Base-by-base conservation (phyloP, 2,797 vertebrate species). In the Oryzias sinensis region DNA sequence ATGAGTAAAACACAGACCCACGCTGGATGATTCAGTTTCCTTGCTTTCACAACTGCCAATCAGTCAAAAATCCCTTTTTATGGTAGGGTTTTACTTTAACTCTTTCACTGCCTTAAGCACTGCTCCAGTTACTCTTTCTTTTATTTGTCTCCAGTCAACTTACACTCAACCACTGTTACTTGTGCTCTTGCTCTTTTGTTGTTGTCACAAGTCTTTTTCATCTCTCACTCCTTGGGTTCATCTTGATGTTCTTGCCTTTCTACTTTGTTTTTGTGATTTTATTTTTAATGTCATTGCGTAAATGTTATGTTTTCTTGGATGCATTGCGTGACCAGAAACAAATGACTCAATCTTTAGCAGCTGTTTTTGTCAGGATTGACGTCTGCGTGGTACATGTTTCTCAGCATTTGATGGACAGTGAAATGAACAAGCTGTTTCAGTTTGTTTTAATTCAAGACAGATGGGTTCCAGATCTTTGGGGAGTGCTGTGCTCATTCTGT, bases 331-430 rank as follows among this genome's bases (percentile, higher is more conserved):
- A 81, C 62, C 58, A 49, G 37, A 53, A 41, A 41, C 0, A 0
- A 67, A 37, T 77, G 68, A 48, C 27, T 17, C 52, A 64, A 83
- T 68, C 20, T 33, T 40, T 47, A 4, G 6, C 20, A 49, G 68
- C 62, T 77, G 62, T 66, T 73, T 37, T 66, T 60, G 18, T 43
- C 59, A 48, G 52, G 29, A 47, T 14, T 9, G 47, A n/a, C 52
- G 13, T 37, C 41, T 52, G 27, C 41, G 13, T 49, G 47, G 14
- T 18, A 20, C 5, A 16, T 44, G 18, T 52, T 52, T 47, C 54
- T 65, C 14, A 70, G 25, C 9, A 33, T 70, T 70, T 65, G 57
- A 74, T 5, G 1, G 48, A 53, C 42, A 56, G 1, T 40, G 61
- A 65, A 72, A 68, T 41, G 17, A 50, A n/a, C 1, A 14, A 4